Base-by-base conservation (phyloP, 2,797 vertebrate species). In the Mormyrops boulengeri region DNA sequence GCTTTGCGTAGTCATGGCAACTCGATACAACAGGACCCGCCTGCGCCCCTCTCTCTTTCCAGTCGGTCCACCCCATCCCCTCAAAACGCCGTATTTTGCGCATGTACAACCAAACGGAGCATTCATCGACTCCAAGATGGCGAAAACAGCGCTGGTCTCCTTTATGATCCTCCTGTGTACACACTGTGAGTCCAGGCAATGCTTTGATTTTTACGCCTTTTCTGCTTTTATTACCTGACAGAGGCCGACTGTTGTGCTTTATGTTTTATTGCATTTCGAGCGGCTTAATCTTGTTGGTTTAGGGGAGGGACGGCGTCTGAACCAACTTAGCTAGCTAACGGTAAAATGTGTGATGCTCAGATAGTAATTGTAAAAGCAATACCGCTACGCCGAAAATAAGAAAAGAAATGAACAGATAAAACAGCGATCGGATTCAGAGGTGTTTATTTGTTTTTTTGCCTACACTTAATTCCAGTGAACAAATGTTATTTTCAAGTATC, bases 51-150 rank as follows among this genome's bases (percentile, higher is more conserved):
- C 88, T 89, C 89, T 92, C 93, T 91, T 91, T 89, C 93, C 69
- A 91, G 82, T 88, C 85, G 86, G 86, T 26, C 88, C 90, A 89
- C 89, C 92, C 94, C 93, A 92, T 94, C 93, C 94, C 92, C 92
- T 92, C 92, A 90, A 92, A 94, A 94, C 95, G 91, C 92, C 94
- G 91, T 90, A 95, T 94, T 96, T 95, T 96, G 96, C 95, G 96
- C 96, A 96, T 96, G 96, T 93, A 94, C 96, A 88, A 89, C 91
- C 93, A 92, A 89, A 94, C 89, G 69, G 91, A 95, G 92, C 95
- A 94, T 92, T 94, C 95, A 93, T 94, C 95, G 93, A 95, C 94
- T 95, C 95, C 96, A 97, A 96, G 95, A 97, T 97, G 96, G 96
- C 96, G 96, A 95, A 93, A 95, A 93, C 95, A 94, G 94, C 95